A percentile compares a stretch with the other conserved stretches of the same genome.
Conservation (phyloP, 2,888 invertebrate species). For the Melanophora roralis region DNA sequence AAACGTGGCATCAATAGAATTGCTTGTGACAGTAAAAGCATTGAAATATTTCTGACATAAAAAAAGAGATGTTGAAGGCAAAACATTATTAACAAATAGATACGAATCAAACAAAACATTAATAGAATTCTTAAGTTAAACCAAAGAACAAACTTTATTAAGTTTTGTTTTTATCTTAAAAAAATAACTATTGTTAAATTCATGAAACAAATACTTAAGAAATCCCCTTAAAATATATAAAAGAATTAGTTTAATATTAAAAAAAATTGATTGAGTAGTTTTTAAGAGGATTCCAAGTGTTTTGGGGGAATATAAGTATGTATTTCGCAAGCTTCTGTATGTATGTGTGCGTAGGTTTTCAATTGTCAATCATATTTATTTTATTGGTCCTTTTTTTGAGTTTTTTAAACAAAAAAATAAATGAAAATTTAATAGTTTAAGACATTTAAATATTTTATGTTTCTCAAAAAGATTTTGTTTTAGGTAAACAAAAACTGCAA, state of each 20-base stretch:
- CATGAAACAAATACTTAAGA: background rate
- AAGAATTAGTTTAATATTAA: background rate
- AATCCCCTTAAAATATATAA: background rate
- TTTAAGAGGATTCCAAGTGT: conserved; percentile 19
- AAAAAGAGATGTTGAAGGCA: too few relatives aligned
- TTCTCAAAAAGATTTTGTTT: background rate
- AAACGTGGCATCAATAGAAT: background rate
- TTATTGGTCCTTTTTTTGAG: background rate
- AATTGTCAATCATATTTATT: background rate
- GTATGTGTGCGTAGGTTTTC: background rate
- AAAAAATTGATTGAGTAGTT: conserved; percentile 13
- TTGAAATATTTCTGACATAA: too few relatives aligned
- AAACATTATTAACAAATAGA: too few relatives aligned
- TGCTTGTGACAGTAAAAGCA: too few relatives aligned
- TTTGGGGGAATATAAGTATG: background rate
- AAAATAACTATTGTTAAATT: background rate
- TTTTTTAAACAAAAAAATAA: background rate
- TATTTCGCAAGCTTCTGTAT: background rate
- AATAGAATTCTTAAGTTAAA: background rate
- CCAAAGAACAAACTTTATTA: background rate
- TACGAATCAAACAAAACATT: background rate
- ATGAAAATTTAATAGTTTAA: background rate
- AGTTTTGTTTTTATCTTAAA: background rate
- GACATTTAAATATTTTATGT: background rate
- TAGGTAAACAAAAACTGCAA: background rate